These are phyloP conservation scores for Aurelia sp. DNA, from an alignment of 30 jellyfish, hydroid and myxozoan species.

Conservation along the genomic window DNA sequence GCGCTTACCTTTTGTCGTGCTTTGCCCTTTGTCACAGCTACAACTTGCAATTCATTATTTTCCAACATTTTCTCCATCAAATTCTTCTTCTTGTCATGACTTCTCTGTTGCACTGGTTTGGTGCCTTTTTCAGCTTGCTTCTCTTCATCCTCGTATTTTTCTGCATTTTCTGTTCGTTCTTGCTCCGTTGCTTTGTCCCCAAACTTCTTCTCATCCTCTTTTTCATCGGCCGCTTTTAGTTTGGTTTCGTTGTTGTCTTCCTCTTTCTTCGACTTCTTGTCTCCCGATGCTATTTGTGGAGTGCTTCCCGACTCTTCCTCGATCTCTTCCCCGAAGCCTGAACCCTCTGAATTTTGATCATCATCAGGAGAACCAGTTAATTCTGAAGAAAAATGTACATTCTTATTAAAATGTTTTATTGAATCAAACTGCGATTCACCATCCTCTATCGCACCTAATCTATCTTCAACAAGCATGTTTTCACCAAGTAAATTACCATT, in stretches of 20 bases:
- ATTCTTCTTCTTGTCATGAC: slow-evolving; percentile 17
- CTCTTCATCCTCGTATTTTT: slow-evolving; percentile 71
- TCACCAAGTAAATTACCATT: no score
- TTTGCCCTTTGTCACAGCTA: slow-evolving; percentile 55
- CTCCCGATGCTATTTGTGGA: slow-evolving; percentile 12
- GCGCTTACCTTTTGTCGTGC: slow-evolving; percentile 6
- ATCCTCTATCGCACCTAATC: not conserved
- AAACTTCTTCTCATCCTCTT: slow-evolving; percentile 28
- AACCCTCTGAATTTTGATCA: slow-evolving; percentile 19
- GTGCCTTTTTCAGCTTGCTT: slow-evolving; percentile 10
- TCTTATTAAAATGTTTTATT: slow-evolving; percentile 10
- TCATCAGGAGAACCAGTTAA: not conserved
- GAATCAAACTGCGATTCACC: not conserved
- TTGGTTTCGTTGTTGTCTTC: slow-evolving; percentile 6
- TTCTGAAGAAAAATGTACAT: slow-evolving; percentile 60
- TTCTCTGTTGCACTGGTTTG: slow-evolving; percentile 52
- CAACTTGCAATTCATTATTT: slow-evolving; percentile 53
- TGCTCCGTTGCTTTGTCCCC: slow-evolving; percentile 47
- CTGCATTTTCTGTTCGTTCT: slow-evolving; percentile 62
- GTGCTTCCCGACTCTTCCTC: slow-evolving; percentile 45
- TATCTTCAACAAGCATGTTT: slow-evolving; percentile 1
- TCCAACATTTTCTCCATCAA: slow-evolving; percentile 57
- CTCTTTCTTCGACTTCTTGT: slow-evolving; percentile 14
- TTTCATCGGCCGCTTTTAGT: not conserved
- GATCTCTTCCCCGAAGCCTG: slow-evolving; percentile 9